Evolutionary conservation across 1,140 invertebrate genomes (phyloP).

Genomic region (Anastrepha ludens): DNA sequence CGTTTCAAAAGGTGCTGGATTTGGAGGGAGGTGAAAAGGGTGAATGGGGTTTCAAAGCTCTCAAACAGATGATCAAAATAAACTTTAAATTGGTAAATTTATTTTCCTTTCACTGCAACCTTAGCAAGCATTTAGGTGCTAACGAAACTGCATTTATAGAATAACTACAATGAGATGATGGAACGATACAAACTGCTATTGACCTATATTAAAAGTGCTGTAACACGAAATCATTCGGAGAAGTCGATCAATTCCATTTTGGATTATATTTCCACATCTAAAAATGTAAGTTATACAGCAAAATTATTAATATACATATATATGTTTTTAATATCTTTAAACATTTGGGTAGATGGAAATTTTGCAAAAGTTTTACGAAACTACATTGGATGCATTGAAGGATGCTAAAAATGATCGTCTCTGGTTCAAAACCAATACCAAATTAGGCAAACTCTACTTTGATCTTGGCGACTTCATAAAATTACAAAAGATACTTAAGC

Average conservation of each 20-base stretch:
- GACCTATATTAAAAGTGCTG: conserved; percentile 98
- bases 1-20: conserved; percentile 97
- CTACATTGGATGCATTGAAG: conserved; percentile 97
- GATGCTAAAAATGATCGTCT: conserved; percentile 99
- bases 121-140: conserved; percentile 7
- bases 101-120: not conserved
- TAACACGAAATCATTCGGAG: conserved; percentile 99
- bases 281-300: conserved; percentile 85
- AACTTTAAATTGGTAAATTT: conserved; percentile 94
- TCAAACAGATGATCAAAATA: conserved; percentile 99
- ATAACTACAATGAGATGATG: conserved; percentile 98
- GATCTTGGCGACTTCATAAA: conserved; percentile 96
- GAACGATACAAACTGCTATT: conserved; percentile 95
- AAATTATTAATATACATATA: not conserved
- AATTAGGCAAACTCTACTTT: conserved; percentile 98
- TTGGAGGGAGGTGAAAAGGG: conserved; percentile 98
- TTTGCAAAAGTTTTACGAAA: conserved; percentile 99
- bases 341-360: conserved; percentile 89
- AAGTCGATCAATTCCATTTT: conserved; percentile 99
- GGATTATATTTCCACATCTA: conserved; percentile 99
- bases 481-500: conserved; percentile 97
- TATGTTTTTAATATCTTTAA: conserved; percentile 52
- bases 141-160: conserved; percentile 77
- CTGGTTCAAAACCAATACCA: conserved; percentile 99
- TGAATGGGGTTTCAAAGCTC: conserved; percentile 99